Evolutionary conservation across 2,888 invertebrate species (phyloP), one percentile per base, ranked within the genome.

Genomic region (Labia minor): DNA sequence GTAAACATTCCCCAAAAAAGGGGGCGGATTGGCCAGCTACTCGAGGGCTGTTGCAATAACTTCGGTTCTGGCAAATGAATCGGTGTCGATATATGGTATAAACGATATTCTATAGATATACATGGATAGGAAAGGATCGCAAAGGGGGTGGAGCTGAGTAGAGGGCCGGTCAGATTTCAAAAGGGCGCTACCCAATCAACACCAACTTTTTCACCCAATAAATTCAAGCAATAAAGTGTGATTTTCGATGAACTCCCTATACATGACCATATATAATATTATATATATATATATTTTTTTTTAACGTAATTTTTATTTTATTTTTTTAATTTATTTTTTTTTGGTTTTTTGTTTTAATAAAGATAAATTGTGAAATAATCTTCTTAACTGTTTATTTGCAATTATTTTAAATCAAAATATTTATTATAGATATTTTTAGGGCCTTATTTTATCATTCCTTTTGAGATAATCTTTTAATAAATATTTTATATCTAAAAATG

Each of bases 101-200:
- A n/a, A 49, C 49, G n/a, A 10, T n/a, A 49, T 26, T 26, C 26
- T 49, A 49, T 49, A 49, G 14, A 49, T 49, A 49, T 11, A 49
- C 49, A 16, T 49, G n/a, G 49, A n/a, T n/a, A n/a, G n/a, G n/a
- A n/a, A n/a, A 16, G n/a, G 49, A 49, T 11, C 2, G 49, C 2
- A 16, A 49, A 16, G 14, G 49, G 49, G 49, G 49, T 3, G 49
- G 49, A 14, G 49, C 16, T 14, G 49, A 8, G 49, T 49, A 49
- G n/a, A 49, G 49, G 14, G 49, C 16, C 16, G 49, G n/a, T 4
- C 49, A 49, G 49, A 49, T 49, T 49, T 16, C 49, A 49, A 49
- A 49, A 49, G 49, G 49, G 49, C 49, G 49, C 49, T 49, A 49
- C 49, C 49, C 49, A 49, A 49, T 49, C 49, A 16, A 49, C 49